A percentile compares a stretch with the other conserved stretches of the same genome.
Evolutionary conservation across 2,888 invertebrate species (phyloP).

Genomic region (Drosophila macrospina): DNA sequence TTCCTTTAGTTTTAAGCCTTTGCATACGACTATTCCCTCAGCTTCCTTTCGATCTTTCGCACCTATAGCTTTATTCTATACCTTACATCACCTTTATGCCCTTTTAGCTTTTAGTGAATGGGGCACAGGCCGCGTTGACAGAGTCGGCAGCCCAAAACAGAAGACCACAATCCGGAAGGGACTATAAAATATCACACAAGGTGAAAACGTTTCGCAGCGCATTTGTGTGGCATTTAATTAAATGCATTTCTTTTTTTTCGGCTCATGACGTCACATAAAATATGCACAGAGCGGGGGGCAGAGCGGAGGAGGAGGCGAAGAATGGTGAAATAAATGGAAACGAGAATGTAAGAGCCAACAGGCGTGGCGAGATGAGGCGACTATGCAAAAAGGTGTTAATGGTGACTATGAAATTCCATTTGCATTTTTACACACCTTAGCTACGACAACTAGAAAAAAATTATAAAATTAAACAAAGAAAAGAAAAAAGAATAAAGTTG

Average conservation of each 20-base stretch:
- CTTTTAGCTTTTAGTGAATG: background rate
- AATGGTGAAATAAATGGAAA: conserved; percentile 45
- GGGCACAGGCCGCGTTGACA: background rate
- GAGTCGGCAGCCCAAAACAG: background rate
- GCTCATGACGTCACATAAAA: conserved; percentile 66
- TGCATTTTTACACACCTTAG: conserved; percentile 65
- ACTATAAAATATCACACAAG: conserved; percentile 66
- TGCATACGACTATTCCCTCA: too few relatives aligned
- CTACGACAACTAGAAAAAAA: conserved; percentile 24
- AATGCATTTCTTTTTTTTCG: conserved; percentile 59
- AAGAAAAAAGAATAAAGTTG: conserved; percentile 27
- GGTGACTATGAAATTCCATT: conserved; percentile 82
- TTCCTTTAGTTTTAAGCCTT: too few relatives aligned
- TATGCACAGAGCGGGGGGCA: conserved; percentile 47
- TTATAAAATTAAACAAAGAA: conserved; percentile 57
- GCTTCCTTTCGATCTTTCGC: too few relatives aligned
- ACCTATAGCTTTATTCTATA: too few relatives aligned
- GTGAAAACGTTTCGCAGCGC: conserved; percentile 70
- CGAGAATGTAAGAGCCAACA: conserved; percentile 50
- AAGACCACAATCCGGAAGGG: conserved; percentile 10
- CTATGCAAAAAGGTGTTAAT: conserved; percentile 76
- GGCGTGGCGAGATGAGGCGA: conserved; percentile 54
- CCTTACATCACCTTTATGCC: too few relatives aligned
- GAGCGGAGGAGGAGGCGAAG: conserved; percentile 20
- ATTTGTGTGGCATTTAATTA: conserved; percentile 80